A percentile compares a stretch with the other conserved stretches of the same genome.
Conservation (phyloP, 1,140 invertebrate species). For the Nephotettix cincticeps region DNA sequence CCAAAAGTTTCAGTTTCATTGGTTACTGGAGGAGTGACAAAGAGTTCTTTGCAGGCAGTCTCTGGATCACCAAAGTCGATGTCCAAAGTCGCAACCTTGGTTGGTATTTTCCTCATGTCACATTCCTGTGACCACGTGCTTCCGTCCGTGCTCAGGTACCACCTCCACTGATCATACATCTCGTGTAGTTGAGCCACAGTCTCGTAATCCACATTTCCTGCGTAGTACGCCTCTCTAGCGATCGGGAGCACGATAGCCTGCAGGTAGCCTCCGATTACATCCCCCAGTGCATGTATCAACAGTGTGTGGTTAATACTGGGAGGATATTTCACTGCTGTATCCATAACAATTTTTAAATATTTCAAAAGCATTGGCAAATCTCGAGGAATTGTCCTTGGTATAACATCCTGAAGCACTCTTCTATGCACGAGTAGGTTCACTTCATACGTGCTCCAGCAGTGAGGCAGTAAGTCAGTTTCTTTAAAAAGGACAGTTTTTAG, state of each 20-base stretch:
- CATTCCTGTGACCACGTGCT: constrained; percentile 29
- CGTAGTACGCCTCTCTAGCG: constrained; percentile 36
- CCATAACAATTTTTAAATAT: constrained; percentile 27
- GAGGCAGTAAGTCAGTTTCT: not conserved
- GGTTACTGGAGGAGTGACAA: not conserved
- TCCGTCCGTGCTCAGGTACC: constrained; percentile 32
- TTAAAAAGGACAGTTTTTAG: constrained; percentile 22
- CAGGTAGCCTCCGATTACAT: constrained; percentile 37
- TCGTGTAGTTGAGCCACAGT: constrained; percentile 25
- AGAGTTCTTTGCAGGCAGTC: constrained; percentile 26
- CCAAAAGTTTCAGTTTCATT: not conserved
- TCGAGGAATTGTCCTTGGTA: constrained; percentile 31
- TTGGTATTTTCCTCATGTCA: constrained; percentile 30
- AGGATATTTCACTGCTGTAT: not conserved
- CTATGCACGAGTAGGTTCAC: constrained; percentile 31
- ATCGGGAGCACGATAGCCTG: constrained; percentile 32
- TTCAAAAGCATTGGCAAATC: constrained; percentile 26
- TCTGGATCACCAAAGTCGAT: constrained; percentile 19
- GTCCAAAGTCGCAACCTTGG: constrained; percentile 26
- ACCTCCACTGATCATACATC: constrained; percentile 27
- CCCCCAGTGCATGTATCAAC: constrained; percentile 24
- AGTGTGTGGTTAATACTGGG: not conserved
- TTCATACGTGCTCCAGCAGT: constrained; percentile 5
- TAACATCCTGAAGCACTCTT: constrained; percentile 33
- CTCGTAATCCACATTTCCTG: constrained; percentile 34